phyloP scores from a whole-genome alignment of 2,797 vertebrate genomes.

The Poecilia wingei region DNA sequence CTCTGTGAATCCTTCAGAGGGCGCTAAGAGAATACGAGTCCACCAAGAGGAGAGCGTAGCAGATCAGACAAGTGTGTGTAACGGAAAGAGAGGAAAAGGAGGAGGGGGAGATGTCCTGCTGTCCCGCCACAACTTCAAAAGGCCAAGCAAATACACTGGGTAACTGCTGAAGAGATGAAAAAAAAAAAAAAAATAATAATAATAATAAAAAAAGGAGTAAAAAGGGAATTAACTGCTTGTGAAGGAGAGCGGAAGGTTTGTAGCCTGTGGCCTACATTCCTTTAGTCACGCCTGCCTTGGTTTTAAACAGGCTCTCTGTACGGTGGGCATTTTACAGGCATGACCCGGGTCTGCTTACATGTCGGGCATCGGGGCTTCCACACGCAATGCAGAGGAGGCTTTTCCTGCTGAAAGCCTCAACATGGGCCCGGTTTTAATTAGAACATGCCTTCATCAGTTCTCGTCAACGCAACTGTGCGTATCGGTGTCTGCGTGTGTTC shows the following conservation, averaged over 20 bases:
- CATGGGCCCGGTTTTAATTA: constrained; percentile 50
- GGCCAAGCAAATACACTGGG: constrained; percentile 46
- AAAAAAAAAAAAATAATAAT: not conserved
- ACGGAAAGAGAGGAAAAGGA: constrained; percentile 27
- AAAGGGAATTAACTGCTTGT: constrained; percentile 18
- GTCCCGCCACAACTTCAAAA: constrained; percentile 66
- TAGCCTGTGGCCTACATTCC: constrained; percentile 70
- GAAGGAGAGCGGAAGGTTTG: constrained; percentile 37
- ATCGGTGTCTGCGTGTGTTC: constrained; percentile 21
- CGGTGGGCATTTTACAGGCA: constrained; percentile 66
- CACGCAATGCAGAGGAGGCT: constrained; percentile 62
- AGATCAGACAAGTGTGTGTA: constrained; percentile 31
- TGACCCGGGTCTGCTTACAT: constrained; percentile 67
- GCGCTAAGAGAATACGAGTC: constrained; percentile 69
- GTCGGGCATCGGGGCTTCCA: constrained; percentile 57
- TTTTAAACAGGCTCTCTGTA: constrained; percentile 60
- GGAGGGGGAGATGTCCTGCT: constrained; percentile 57
- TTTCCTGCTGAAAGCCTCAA: constrained; percentile 22
- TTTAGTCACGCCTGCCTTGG: constrained; percentile 60
- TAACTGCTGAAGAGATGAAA: constrained; percentile 41
- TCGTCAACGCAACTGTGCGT: constrained; percentile 37
- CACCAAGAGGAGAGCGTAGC: constrained; percentile 22
- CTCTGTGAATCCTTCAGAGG: constrained; percentile 64
- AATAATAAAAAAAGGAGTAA: constrained; percentile 8
- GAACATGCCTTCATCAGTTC: constrained; percentile 42